Conservation (phyloP, 1,140 invertebrate species). For the Wiebesia pumilae region DNA sequence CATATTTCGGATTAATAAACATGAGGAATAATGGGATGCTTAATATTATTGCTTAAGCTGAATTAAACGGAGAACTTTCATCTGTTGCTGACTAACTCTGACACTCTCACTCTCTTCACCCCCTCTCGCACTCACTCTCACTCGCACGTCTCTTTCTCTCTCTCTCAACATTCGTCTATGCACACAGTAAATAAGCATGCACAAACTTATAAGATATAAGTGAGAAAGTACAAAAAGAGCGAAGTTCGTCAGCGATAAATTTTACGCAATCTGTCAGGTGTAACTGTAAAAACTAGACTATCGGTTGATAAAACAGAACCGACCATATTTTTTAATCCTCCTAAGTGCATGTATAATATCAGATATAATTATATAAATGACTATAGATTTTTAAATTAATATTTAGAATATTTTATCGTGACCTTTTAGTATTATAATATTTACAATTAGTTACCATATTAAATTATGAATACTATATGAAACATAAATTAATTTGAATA, state of each 20-base stretch:
- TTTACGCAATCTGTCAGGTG: slow-evolving; percentile 18
- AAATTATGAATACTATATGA: background rate
- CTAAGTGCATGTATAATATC: background rate
- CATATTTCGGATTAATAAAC: slow-evolving; percentile 40
- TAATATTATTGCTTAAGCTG: background rate
- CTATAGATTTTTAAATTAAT: no score
- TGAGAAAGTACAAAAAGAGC: slow-evolving; percentile 5
- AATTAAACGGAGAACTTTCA: background rate
- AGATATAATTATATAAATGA: no score
- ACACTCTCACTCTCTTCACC: background rate
- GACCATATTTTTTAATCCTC: background rate
- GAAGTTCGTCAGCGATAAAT: slow-evolving; percentile 5
- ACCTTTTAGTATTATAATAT: background rate
- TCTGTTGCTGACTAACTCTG: background rate
- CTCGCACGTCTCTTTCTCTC: background rate
- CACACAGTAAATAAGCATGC: background rate
- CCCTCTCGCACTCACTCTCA: background rate
- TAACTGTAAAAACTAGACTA: background rate
- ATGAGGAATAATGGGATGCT: background rate
- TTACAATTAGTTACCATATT: background rate
- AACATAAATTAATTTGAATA: no score
- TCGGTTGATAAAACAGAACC: slow-evolving; percentile 44
- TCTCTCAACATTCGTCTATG: background rate
- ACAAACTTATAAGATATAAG: background rate
- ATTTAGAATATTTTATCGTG: background rate